Evolutionary conservation across 2,113 vertebrate genomes (phyloP), one percentile per base, ranked within the genome.

Genomic region (Toxotes jaculatrix): DNA sequence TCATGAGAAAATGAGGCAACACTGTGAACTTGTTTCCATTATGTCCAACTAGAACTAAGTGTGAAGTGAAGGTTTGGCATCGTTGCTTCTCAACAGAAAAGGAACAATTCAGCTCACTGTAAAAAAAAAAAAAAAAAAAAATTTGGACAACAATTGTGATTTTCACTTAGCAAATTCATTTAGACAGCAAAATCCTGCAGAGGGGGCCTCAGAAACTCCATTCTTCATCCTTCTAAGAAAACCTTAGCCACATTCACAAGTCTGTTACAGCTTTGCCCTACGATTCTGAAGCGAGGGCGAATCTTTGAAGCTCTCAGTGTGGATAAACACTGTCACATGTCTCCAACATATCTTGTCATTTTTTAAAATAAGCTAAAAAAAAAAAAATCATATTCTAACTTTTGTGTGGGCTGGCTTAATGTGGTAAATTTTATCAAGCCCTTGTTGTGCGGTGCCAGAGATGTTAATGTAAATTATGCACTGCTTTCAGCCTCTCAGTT

Each of bases 381-480:
- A 61, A 64, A 60, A 31, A 68, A 79, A 84, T 49, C 10, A 62
- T 14, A 62, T 80, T 80, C 51, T 34, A 87, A 83, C 75, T 92
- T 87, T 84, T 61, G 63, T 85, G 73, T 89, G 76, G 83, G 74
- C 34, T 16, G 32, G 27, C 7, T 68, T 70, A 77, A 85, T 72
- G 63, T 84, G 62, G 70, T 56, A 53, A 56, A 73, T 81, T 80
- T 79, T 49, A 87, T 84, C 78, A 70, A 80, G 74, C 68, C 62
- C 62, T 78, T 76, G 63, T 77, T 74, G 59, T 80, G 65, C 14
- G 7, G 19, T 79, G 84, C 77, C 77, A 87, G 65, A 84, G 66
- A 88, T 86, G 87, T 77, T 62, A 86, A 89, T 89, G 86, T 83
- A 77, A 91, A 90, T 90, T 63, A 86, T 87, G 77, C 80, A 68